phyloP scores from a whole-genome alignment of 92 coral and sea anemone genomes.

The Micromussa lordhowensis region DNA sequence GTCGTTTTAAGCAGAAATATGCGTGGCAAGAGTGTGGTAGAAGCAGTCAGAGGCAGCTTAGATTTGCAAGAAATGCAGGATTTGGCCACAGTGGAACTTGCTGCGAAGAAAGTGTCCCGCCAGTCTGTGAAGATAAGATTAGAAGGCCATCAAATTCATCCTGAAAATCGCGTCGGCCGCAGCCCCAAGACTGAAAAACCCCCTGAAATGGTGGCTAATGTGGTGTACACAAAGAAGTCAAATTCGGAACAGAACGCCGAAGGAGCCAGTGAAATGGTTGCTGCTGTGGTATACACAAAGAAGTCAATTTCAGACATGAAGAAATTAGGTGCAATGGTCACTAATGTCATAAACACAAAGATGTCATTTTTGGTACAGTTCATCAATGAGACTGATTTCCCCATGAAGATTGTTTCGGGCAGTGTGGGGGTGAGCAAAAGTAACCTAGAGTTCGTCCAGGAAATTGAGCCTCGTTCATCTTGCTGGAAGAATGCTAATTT shows the following conservation, averaged over 20 bases:
- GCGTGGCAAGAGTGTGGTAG: conserved; percentile 13
- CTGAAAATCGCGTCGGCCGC: no score
- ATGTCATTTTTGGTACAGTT: conserved; percentile 9
- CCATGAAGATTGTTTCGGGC: conserved; percentile 47
- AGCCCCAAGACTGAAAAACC: no score
- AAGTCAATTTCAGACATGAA: no score
- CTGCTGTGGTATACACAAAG: no score
- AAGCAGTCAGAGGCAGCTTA: conserved; percentile 31
- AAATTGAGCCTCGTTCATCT: conserved; percentile 12
- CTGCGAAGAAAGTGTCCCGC: conserved; percentile 14
- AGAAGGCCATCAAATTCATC: neutral
- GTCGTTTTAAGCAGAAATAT: conserved; percentile 14
- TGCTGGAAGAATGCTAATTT: neutral
- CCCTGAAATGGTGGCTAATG: no score
- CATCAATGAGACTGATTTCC: conserved; percentile 32
- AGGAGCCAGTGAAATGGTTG: no score
- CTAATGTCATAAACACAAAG: no score
- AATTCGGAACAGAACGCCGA: no score
- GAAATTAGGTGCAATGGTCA: no score
- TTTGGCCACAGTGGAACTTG: conserved; percentile 18
- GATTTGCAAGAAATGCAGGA: conserved; percentile 28
- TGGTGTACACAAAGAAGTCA: no score
- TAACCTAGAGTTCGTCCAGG: conserved; percentile 1
- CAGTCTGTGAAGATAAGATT: conserved; percentile 20
- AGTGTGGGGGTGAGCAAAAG: neutral